Evolutionary conservation across 2,797 vertebrate species (phyloP).

Genomic region (Takifugu rubripes): DNA sequence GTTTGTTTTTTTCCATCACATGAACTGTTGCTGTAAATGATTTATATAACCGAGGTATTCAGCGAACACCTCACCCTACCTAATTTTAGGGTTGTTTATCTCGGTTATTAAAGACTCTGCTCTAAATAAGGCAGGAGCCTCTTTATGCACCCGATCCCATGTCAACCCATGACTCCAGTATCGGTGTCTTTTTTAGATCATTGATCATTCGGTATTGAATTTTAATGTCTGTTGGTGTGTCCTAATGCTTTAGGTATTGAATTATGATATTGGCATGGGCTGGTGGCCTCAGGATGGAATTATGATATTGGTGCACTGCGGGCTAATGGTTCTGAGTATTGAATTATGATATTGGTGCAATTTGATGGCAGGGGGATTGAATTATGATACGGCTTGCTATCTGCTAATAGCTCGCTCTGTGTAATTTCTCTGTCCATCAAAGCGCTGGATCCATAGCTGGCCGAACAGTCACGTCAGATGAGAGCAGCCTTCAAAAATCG

Average conservation of each 20-base stretch:
- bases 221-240: conserved; percentile 73
- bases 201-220: conserved; percentile 74
- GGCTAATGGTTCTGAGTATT: conserved; percentile 73
- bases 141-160: conserved; percentile 55
- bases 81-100: conserved; percentile 74
- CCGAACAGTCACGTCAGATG: conserved; percentile 48
- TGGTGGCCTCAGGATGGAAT: conserved; percentile 71
- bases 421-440: conserved; percentile 71
- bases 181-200: conserved; percentile 70
- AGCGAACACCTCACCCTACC: conserved; percentile 50
- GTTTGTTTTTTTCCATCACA: conserved; percentile 27
- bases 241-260: conserved; percentile 71
- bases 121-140: conserved; percentile 61
- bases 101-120: conserved; percentile 51
- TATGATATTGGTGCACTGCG: conserved; percentile 71
- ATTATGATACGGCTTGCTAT: conserved; percentile 73
- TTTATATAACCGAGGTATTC: conserved; percentile 36
- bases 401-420: conserved; percentile 73
- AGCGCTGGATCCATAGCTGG: conserved; percentile 64
- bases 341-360: conserved; percentile 77
- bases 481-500: conserved; percentile 42
- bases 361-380: conserved; percentile 72
- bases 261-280: conserved; percentile 72
- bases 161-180: conserved; percentile 65
- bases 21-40: conserved; percentile 22